A percentile compares a stretch with the other conserved stretches of the same genome.
phyloP scores from a whole-genome alignment of 2,797 vertebrate species.

The Oreortyx pictus region DNA sequence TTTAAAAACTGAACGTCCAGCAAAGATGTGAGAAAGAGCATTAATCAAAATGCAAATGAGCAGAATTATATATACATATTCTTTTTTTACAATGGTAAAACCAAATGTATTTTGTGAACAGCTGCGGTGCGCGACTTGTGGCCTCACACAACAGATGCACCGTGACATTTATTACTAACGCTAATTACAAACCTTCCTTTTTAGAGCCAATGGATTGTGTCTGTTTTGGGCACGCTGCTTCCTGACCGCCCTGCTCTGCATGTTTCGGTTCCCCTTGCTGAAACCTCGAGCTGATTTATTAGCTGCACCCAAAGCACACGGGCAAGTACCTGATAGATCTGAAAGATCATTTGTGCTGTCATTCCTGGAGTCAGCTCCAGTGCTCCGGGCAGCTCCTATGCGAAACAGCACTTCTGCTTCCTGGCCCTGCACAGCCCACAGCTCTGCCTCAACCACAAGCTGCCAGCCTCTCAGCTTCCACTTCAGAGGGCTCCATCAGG shows the following conservation, averaged over 20 bases:
- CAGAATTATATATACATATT: not conserved
- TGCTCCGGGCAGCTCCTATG: not conserved
- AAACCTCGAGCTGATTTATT: slow-evolving; percentile 21
- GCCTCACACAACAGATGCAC: not conserved
- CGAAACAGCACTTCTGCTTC: slow-evolving; percentile 32
- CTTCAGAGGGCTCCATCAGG: not conserved
- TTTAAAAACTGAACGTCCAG: not conserved
- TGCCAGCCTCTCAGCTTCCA: not conserved
- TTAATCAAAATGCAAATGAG: not conserved
- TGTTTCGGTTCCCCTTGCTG: not conserved
- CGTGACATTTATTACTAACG: not conserved
- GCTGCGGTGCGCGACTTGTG: not conserved
- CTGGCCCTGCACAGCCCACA: not conserved
- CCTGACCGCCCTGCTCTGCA: not conserved
- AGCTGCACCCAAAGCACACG: not conserved
- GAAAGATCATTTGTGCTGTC: not conserved
- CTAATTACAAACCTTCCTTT: not conserved
- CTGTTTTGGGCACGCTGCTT: not conserved
- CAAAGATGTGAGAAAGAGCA: not conserved
- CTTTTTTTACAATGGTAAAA: not conserved
- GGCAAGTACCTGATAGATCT: slow-evolving; percentile 23
- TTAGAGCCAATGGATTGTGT: not conserved
- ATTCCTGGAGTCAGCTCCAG: slow-evolving; percentile 43
- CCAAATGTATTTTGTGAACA: not conserved
- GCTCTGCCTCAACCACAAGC: not conserved